These are phyloP conservation scores for Notocelia uddmanniana DNA, from an alignment of 2,888 invertebrate genomes.

Conservation along the genomic window DNA sequence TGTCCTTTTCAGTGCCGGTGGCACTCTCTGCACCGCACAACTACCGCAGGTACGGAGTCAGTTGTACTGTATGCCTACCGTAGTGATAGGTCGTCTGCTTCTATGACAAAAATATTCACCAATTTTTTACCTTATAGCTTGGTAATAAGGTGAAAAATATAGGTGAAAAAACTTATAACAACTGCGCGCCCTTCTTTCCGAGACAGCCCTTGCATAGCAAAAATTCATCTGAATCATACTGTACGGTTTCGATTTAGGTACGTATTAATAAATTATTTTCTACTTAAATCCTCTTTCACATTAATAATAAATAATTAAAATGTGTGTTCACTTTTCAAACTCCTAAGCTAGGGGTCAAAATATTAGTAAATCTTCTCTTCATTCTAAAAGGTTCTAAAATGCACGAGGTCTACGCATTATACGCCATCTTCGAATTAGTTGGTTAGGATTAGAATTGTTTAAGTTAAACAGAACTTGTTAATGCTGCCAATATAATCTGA, in stretches of 20 bases:
- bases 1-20: too few species aligned
- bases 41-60: too few species aligned
- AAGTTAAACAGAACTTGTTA: not conserved
- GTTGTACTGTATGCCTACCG: too few species aligned
- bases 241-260: not conserved
- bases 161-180: too few species aligned
- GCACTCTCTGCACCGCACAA: too few species aligned
- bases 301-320: constrained; percentile 43
- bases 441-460: not conserved
- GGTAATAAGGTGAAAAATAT: too few species aligned
- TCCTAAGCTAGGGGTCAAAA: constrained; percentile 59
- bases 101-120: too few species aligned
- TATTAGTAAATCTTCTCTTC: constrained; percentile 51
- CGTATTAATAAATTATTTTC: not conserved
- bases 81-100: too few species aligned
- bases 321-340: constrained; percentile 50
- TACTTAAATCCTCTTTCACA: not conserved
- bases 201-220: too few species aligned
- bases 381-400: constrained; percentile 16
- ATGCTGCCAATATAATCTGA: not conserved
- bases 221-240: not conserved
- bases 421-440: constrained; percentile 1
- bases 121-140: too few species aligned
- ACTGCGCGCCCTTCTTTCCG: too few species aligned
- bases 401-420: not conserved